Percentiles rank a stretch among this genome's conserved stretches.
Evolutionary conservation across 2,888 invertebrate species (phyloP).

Genomic region (Escarpia spicata): DNA sequence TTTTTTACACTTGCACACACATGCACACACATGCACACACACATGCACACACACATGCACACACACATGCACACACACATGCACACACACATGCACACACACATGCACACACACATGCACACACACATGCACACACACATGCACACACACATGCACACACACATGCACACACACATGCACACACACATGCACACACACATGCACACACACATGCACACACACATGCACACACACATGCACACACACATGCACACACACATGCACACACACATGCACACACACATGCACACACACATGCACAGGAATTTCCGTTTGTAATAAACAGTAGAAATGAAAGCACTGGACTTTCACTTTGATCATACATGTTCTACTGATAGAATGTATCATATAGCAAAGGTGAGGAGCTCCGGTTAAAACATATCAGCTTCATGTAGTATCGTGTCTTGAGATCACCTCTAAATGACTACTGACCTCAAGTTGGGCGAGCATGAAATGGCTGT

Average conservation of each 20-base stretch:
- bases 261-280: not conserved
- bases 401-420: no score
- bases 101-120: not conserved
- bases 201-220: not conserved
- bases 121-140: not conserved
- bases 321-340: conserved; percentile 59
- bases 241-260: not conserved
- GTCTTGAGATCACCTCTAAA: no score
- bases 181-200: not conserved
- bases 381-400: no score
- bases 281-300: not conserved
- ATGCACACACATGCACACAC: not conserved
- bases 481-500: no score
- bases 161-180: not conserved
- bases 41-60: not conserved
- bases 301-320: not conserved
- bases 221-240: not conserved
- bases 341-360: no score
- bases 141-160: not conserved
- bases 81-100: not conserved
- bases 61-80: not conserved
- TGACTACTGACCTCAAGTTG: no score
- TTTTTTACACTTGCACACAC: no score
- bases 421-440: no score
- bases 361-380: no score